Base-by-base conservation (phyloP, 1,140 invertebrate species). In the Pachypeltis micranthus region DNA sequence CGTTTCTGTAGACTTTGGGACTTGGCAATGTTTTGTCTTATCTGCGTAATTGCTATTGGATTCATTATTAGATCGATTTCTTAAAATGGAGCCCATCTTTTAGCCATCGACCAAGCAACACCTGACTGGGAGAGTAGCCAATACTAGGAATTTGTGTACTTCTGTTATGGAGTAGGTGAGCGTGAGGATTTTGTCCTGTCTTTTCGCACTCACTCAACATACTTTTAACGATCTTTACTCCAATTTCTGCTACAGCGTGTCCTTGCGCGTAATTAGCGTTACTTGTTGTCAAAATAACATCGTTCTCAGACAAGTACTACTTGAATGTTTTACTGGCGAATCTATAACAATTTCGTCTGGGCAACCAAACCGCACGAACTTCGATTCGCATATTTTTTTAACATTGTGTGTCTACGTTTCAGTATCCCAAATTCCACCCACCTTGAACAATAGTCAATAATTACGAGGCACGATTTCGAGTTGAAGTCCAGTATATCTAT, bases 391-490 rank as follows among this genome's bases (percentile, higher is more conserved):
- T 27, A 39, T 14, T 44, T 2, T 25, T 25, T 16, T 60, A 2
- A 4, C 16, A 39, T 39, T 39, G 31, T 39, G 16, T 39, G 7
- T 39, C 16, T 39, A 39, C 16, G 7, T 39, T 39, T 39, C 31
- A 39, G 7, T 39, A 7, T 39, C 16, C 16, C 16, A 39, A 39
- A 39, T 55, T 68, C 66, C 7, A 65, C 54, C 44, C 23, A 68
- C 55, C 67, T 65, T 1, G 66, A 68, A 65, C 58, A 67, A 34
- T 67, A 67, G 25, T 68, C 66, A n/a, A 67, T 63, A 1, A 66
- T 19, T 31, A 68, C 28, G 24, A 68, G 29, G 61, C 64, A 68
- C 14, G 39, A 27, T 44, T 54, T 39, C 39, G 44, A 21, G 34
- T 63, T 63, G 56, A 57, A 61, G 19, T 66, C 29, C 28, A 68